Evolutionary conservation across 2,888 invertebrate genomes (phyloP), one percentile per base, ranked within the genome.

Genomic region (Cantharis rustica): DNA sequence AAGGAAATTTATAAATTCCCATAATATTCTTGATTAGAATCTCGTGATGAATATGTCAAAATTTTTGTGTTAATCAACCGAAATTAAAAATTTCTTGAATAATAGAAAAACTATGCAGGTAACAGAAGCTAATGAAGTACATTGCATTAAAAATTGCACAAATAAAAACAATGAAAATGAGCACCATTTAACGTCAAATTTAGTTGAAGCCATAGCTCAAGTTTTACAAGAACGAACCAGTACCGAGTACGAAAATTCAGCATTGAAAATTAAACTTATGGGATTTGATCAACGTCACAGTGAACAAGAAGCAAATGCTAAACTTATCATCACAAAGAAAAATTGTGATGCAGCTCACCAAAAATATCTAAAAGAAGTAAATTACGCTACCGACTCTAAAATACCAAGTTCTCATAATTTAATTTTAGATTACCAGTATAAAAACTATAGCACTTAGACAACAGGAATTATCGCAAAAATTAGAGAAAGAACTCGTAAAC

Each of bases 141-240:
- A 10, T 2, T 2, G 27, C 11, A 27, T 11, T 27, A 3, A 27
- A 27, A n/a, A 47, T 47, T 47, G 47, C n/a, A 9, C 7, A 47
- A 47, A n/a, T 47, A 16, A 20, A 13, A 69, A 31, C 20, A 31
- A 15, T 15, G 27, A 26, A 68, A n/a, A 69, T 10, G 64, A 66
- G 23, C 13, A 75, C 15, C 62, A 69, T n/a, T 76, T 73, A 75
- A 75, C 75, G 27, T 64, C 78, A 4, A 63, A 75, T 27, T 72
- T 80, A 71, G 64, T 80, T 26, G 70, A 71, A 31, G 77, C 76
- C 75, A 69, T 80, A 26, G 75, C 80, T 10, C 70, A 72, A 62
- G 64, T 69, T 16, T 69, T 77, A 26, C 68, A 77, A n/a, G 79
- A 80, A 10, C 79, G 80, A 79, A 26, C 73, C 15, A 71, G 73